Evolutionary conservation across 2,797 vertebrate genomes (phyloP).

Genomic region (Discoglossus pictus): DNA sequence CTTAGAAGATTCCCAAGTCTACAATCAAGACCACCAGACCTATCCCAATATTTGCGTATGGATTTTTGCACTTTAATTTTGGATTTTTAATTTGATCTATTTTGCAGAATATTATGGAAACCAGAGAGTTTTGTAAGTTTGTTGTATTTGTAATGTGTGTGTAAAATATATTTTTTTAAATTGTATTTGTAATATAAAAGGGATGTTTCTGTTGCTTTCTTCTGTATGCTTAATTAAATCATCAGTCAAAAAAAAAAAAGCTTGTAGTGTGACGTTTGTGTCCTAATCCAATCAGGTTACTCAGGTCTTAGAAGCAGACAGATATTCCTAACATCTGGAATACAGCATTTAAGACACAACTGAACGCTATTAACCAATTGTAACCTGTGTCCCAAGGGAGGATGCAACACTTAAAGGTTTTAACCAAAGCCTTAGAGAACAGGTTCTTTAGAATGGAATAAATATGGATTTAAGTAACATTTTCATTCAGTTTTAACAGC

Average conservation of each 20-base stretch:
- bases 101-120: no score
- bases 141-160: background rate
- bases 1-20: conserved; percentile 47
- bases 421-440: conserved; percentile 71
- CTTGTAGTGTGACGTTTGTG: conserved; percentile 82
- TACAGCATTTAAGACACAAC: conserved; percentile 81
- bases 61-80: background rate
- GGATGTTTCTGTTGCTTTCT: conserved; percentile 84
- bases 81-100: conserved; percentile 1
- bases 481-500: no score
- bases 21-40: conserved; percentile 27
- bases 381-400: conserved; percentile 74
- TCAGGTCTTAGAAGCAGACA: conserved; percentile 77
- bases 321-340: conserved; percentile 85
- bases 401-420: conserved; percentile 73
- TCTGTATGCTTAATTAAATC: conserved; percentile 98
- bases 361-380: conserved; percentile 84
- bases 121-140: no score
- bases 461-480: no score
- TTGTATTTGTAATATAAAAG: conserved; percentile 84
- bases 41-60: background rate
- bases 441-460: no score
- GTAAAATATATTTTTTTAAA: conserved; percentile 57
- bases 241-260: conserved; percentile 97
- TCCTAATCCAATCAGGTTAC: conserved; percentile 83